Evolutionary conservation across 1,140 invertebrate genomes (phyloP).

Genomic region (Drosophila kepulauana): DNA sequence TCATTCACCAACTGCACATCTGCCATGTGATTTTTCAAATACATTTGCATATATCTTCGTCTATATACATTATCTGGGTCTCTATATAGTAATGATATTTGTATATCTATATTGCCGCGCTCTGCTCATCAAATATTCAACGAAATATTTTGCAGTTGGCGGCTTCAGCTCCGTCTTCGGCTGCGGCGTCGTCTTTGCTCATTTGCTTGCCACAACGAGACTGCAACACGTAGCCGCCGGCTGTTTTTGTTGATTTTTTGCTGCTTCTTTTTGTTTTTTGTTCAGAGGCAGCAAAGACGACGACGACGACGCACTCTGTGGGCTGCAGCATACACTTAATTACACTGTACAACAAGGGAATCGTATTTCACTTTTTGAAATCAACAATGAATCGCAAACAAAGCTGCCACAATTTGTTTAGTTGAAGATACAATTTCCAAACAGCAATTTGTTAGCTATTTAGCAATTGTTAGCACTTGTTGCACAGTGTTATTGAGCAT

Average conservation of each 20-base stretch:
- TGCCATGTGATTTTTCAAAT: constrained; percentile 82
- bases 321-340: constrained; percentile 57
- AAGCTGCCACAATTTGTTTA: neutral
- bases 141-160: constrained; percentile 30
- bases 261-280: constrained; percentile 7
- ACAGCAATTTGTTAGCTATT: neutral
- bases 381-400: neutral
- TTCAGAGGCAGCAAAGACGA: constrained; percentile 28
- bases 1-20: constrained; percentile 80
- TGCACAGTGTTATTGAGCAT: constrained; percentile 26
- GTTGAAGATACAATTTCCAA: neutral
- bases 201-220: constrained; percentile 61
- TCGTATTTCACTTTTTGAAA: no score
- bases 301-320: constrained; percentile 38
- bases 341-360: constrained; percentile 61
- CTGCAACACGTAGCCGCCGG: constrained; percentile 52
- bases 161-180: constrained; percentile 17
- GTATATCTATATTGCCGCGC: constrained; percentile 16
- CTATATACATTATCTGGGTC: constrained; percentile 52
- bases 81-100: constrained; percentile 4
- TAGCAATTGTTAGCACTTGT: neutral
- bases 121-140: constrained; percentile 53
- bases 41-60: constrained; percentile 75
- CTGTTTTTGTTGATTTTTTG: constrained; percentile 50
- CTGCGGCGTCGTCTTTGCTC: constrained; percentile 60